Conservation (phyloP, 2,113 vertebrate species). For the Phalacrocorax aristotelis region DNA sequence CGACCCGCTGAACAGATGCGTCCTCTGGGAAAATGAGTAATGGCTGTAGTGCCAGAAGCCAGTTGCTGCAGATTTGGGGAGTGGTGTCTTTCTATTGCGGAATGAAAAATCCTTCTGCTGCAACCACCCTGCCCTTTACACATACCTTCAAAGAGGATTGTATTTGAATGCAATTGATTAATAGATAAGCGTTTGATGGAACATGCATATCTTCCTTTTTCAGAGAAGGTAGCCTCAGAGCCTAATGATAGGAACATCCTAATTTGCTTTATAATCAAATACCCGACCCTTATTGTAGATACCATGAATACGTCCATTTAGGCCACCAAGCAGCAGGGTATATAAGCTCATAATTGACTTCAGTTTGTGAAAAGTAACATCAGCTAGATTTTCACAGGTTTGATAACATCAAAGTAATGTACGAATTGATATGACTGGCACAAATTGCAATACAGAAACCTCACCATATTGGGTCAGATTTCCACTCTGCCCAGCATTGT, state of each 20-base stretch:
- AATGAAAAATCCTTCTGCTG: not conserved
- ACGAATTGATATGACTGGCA: not conserved
- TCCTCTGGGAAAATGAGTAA: not conserved
- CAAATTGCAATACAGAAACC: not conserved
- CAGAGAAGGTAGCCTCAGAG: not conserved
- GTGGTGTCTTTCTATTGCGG: not conserved
- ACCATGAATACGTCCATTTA: constrained; percentile 12
- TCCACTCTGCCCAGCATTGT: not conserved
- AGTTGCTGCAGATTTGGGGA: not conserved
- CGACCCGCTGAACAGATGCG: not conserved
- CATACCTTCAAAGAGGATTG: not conserved
- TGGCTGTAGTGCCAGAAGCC: not conserved
- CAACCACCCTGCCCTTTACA: not conserved
- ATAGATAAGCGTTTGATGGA: not conserved
- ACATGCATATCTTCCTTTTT: not conserved
- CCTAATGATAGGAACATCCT: not conserved
- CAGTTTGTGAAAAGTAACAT: constrained; percentile 19
- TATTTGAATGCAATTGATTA: not conserved
- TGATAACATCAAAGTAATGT: not conserved
- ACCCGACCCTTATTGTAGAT: not conserved
- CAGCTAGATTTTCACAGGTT: not conserved
- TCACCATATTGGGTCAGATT: not conserved
- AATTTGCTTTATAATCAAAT: constrained; percentile 18
- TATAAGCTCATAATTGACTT: not conserved
- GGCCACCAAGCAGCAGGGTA: not conserved